Evolutionary conservation across 1,140 invertebrate genomes (phyloP), one percentile per base, ranked within the genome.

Genomic region (Catajapyx aquilonaris): DNA sequence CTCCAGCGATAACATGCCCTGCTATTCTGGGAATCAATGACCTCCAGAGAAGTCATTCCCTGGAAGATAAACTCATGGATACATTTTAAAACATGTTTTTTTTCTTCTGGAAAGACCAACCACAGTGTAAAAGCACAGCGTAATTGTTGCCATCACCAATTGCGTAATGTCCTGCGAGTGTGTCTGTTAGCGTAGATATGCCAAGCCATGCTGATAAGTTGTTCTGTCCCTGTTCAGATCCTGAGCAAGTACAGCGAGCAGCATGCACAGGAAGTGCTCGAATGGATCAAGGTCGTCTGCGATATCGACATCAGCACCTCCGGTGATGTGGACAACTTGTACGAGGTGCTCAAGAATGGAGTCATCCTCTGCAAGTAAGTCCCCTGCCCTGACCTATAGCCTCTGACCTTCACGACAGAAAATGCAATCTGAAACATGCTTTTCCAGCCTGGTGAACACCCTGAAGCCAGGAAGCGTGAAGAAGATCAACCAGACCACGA

Each of bases 231-330:
- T 28, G 7, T 73, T 17, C 65, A 93, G 87, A 84, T 91, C 41
- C 86, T 85, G 55, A 83, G 81, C 53, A 95, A 95, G 64, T 95
- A 91, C 64, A 91, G 79, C 53, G 81, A 88, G 55, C 79, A 88
- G 50, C 68, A 90, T 42, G 87, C 86, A 0, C 69, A 76, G 45
- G 81, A 93, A 65, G 73, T 74, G 47, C 60, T 94, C 48, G 76
- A 85, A 64, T 94, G 88, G 88, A 81, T 95, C 45, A 75, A 76
- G 50, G 60, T 64, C 10, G 71, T 93, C 28, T 86, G 75, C 2
- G 73, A 71, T 2, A 79, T 85, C 45, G 66, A 78, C 20, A 69
- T 83, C 41, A 77, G 76, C 53, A 76, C 72, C 10, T 74, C 68
- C 37, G 86, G 87, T 2, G 79, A 85, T 46, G 80, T 81, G 68